Evolutionary conservation across 2,797 vertebrate species (phyloP).

Genomic region (Arctocebus calabarensis): DNA sequence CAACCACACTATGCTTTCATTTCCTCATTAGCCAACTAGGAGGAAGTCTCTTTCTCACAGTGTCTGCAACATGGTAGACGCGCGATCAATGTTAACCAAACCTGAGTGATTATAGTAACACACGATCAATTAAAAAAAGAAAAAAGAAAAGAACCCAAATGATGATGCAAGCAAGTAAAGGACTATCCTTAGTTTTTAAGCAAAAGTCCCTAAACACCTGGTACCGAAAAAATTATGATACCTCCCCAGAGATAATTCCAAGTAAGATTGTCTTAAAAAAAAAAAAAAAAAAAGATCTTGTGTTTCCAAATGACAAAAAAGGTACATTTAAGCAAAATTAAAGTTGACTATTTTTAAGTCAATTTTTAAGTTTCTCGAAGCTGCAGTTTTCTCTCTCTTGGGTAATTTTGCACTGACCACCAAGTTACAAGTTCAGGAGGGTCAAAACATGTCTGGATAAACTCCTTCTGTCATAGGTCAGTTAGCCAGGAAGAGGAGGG

Average conservation of each 20-base stretch:
- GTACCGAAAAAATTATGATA: neutral
- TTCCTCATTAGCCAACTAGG: neutral
- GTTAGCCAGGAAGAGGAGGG: neutral
- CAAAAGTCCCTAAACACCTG: neutral
- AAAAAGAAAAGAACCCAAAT: neutral
- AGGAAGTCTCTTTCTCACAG: neutral
- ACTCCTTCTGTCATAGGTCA: neutral
- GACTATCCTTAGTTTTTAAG: neutral
- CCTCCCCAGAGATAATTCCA: neutral
- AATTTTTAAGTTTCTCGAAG: neutral
- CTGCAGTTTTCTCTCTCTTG: neutral
- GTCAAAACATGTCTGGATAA: neutral
- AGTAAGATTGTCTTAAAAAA: neutral
- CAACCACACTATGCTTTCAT: neutral
- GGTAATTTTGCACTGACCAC: neutral
- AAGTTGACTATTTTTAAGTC: neutral
- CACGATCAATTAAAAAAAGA: neutral
- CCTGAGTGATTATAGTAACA: neutral
- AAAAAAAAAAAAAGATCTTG: neutral
- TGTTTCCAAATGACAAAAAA: neutral
- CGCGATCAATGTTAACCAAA: neutral
- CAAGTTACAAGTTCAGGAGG: neutral
- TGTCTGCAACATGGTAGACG: neutral
- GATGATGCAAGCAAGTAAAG: neutral
- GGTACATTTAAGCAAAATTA: neutral